phyloP scores from a whole-genome alignment of 2,888 invertebrate species.

The Hipparchia sbordonii region DNA sequence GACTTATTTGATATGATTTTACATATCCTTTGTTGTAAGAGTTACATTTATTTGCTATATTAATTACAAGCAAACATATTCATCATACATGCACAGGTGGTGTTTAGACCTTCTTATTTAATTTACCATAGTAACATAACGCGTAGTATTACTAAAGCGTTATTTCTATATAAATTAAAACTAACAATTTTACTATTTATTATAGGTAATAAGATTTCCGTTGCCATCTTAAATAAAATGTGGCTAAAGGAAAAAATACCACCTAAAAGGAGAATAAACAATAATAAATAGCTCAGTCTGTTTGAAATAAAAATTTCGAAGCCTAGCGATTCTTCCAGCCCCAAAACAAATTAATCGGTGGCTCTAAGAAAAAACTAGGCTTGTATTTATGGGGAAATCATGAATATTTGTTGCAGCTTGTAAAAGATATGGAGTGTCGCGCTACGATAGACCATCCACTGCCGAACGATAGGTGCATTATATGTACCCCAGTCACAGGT shows the following conservation, averaged over 20 bases:
- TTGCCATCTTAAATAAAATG: too few species aligned
- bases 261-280: not conserved
- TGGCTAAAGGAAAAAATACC: not conserved
- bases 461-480: slow-evolving; percentile 65
- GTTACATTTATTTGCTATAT: too few species aligned
- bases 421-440: slow-evolving; percentile 73
- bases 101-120: not conserved
- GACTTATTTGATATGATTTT: slow-evolving; percentile 45
- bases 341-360: slow-evolving; percentile 19
- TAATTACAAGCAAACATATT: too few species aligned
- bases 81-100: not conserved
- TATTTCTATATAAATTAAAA: too few species aligned
- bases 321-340: slow-evolving; percentile 58
- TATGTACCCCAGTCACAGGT: slow-evolving; percentile 60
- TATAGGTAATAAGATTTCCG: too few species aligned
- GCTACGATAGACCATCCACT: slow-evolving; percentile 58
- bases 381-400: slow-evolving; percentile 70
- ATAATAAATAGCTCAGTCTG: slow-evolving; percentile 44
- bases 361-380: slow-evolving; percentile 64
- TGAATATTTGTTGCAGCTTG: slow-evolving; percentile 82
- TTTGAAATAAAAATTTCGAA: slow-evolving; percentile 26
- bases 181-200: too few species aligned
- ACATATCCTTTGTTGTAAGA: not conserved
- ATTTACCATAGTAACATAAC: not conserved
- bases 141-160: not conserved